Percentiles rank a stretch among this genome's conserved stretches.
phyloP scores from a whole-genome alignment of 2,888 invertebrate species.

The Tachina fera region DNA sequence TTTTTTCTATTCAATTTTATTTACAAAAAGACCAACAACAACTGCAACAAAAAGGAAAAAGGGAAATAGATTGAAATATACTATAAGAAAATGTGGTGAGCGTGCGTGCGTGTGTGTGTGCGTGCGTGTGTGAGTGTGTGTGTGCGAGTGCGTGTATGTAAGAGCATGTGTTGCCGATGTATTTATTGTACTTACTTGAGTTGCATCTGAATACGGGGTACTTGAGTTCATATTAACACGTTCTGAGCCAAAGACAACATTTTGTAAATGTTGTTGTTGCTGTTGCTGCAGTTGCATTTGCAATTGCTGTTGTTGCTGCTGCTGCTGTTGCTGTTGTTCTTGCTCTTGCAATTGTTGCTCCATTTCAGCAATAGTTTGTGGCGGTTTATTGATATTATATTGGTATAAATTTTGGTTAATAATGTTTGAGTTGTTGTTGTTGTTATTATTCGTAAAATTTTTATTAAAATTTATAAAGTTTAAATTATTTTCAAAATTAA shows the following conservation, averaged over 20 bases:
- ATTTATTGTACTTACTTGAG: constrained; percentile 89
- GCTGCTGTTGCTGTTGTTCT: constrained; percentile 35
- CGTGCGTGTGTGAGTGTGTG: constrained; percentile 46
- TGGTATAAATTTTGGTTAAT: constrained; percentile 55
- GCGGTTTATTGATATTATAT: constrained; percentile 9
- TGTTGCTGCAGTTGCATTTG: constrained; percentile 31
- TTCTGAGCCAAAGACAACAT: constrained; percentile 93
- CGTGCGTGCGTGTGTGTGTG: constrained; percentile 14
- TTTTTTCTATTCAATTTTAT: constrained; percentile 3
- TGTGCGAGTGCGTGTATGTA: constrained; percentile 26
- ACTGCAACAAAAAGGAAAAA: constrained; percentile 2
- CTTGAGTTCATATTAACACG: constrained; percentile 94
- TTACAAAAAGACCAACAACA: background rate
- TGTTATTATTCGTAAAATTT: constrained; percentile 21
- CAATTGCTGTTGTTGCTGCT: constrained; percentile 26
- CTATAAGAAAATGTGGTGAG: background rate
- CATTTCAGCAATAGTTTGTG: constrained; percentile 34
- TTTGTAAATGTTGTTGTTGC: constrained; percentile 46
- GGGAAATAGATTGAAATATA: constrained; percentile 34
- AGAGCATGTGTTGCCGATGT: background rate
- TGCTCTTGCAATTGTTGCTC: constrained; percentile 48
- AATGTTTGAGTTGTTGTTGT: constrained; percentile 38
- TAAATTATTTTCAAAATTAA: constrained; percentile 68
- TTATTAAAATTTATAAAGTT: constrained; percentile 65
- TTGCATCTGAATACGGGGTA: constrained; percentile 99